Evolutionary conservation across 2,113 vertebrate species (phyloP).

Genomic region (Puffinus mauretanicus): DNA sequence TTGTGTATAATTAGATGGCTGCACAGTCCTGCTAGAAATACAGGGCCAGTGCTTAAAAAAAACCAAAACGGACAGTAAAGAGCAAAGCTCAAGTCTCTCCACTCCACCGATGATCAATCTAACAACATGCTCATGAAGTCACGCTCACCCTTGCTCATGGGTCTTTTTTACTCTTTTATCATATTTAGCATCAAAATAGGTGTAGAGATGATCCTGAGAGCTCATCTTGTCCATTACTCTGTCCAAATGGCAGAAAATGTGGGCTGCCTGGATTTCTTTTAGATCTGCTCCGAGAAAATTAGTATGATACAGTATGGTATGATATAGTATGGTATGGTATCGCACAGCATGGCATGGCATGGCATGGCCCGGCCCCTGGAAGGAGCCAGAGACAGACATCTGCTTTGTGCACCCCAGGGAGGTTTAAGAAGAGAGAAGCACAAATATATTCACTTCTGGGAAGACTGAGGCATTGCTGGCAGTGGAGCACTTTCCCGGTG

Average conservation of each 20-base stretch:
- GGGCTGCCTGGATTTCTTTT: neutral
- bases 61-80: neutral
- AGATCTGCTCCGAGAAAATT: neutral
- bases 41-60: neutral
- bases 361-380: neutral
- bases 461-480: neutral
- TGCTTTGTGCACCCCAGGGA: neutral
- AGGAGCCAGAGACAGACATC: neutral
- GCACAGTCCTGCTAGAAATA: neutral
- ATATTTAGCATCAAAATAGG: neutral
- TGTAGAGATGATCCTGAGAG: neutral
- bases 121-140: neutral
- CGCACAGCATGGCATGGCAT: fast-evolving
- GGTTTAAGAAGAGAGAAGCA: neutral
- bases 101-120: fast-evolving
- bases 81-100: neutral
- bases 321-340: fast-evolving
- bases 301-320: fast-evolving
- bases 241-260: neutral
- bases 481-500: neutral
- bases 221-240: neutral
- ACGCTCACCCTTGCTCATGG: neutral
- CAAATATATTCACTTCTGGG: neutral
- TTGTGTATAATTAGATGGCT: neutral
- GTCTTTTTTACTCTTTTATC: neutral